Evolutionary conservation across 2,113 vertebrate species (phyloP), one percentile per base, ranked within the genome.

Genomic region (Lampris incognitus): DNA sequence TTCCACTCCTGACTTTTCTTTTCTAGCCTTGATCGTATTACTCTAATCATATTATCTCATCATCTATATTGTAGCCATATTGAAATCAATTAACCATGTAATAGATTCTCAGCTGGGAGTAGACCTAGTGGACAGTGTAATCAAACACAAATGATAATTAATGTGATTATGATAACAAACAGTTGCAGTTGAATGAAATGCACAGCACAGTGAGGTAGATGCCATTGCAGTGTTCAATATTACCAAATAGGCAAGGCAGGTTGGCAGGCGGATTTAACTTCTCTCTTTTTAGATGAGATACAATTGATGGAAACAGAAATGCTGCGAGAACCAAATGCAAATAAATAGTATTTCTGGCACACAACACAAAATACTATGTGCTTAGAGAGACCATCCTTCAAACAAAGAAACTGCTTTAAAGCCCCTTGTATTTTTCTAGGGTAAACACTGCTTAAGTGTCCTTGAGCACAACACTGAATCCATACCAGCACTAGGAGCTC

Each of bases 101-200:
- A 75, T 66, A 9, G 40, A 41, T 62, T 9, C 9, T 55, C 3
- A 6, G 51, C 38, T 41, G 2, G 50, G 42, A 74, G 38, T 49
- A 9, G 51, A 42, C 63, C 11, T 60, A 9, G 48, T 0, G 39
- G 48, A 68, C 58, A 2, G 0, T 46, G 7, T 46, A 69, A 69
- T n/a, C 2, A 1, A 9, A 37, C 70, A 63, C 57, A 57, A 56
- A 51, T 9, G 5, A 11, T 41, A 46, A 10, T 72, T 68, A 7
- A 72, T 58, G 58, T 36, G 51, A 79, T 0, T 52, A 74, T 1
- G 36, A 10, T 42, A 63, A 60, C 41, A 2, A 39, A 68, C 42
- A n/a, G 24, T 37, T 36, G 4, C 6, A 36, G 11, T 52, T 3
- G 11, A 57, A 37, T 57, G 38, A 57, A 57, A 37, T 38, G 55